Evolutionary conservation across 2,797 vertebrate species (phyloP).

Genomic region (Buphagus erythrorhynchus): DNA sequence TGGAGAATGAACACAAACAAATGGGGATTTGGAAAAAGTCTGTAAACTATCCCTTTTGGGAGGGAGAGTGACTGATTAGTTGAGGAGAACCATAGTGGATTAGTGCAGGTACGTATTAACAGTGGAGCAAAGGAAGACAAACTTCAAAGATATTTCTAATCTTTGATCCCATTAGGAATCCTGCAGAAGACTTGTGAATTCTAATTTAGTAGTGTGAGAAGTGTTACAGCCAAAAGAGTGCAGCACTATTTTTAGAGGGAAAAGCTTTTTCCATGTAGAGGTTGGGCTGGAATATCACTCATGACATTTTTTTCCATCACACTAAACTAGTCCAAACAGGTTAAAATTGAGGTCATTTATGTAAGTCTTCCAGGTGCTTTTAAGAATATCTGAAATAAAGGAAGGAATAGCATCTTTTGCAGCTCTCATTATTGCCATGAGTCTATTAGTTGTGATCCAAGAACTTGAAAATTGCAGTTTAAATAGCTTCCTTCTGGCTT

Average conservation of each 20-base stretch:
- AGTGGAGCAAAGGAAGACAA: slow-evolving; percentile 7
- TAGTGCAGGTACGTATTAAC: slow-evolving; percentile 22
- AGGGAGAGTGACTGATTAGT: background rate
- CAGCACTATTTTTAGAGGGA: slow-evolving; percentile 8
- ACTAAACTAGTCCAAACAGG: background rate
- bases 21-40: background rate
- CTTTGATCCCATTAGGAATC: slow-evolving; percentile 55
- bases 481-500: slow-evolving; percentile 11
- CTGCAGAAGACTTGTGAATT: slow-evolving; percentile 35
- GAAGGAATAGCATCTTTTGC: background rate
- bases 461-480: slow-evolving; percentile 26
- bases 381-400: background rate
- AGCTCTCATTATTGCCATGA: background rate
- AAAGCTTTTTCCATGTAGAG: background rate
- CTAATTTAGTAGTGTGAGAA: background rate
- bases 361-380: slow-evolving; percentile 3
- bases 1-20: slow-evolving; percentile 36
- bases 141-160: slow-evolving; percentile 58
- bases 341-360: slow-evolving; percentile 37
- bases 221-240: background rate
- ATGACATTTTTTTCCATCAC: background rate
- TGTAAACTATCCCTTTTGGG: background rate
- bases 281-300: background rate
- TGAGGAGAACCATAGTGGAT: slow-evolving; percentile 3
- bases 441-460: background rate